Evolutionary conservation across 2,797 vertebrate species (phyloP).

Genomic region (Enteromius radiatus): DNA sequence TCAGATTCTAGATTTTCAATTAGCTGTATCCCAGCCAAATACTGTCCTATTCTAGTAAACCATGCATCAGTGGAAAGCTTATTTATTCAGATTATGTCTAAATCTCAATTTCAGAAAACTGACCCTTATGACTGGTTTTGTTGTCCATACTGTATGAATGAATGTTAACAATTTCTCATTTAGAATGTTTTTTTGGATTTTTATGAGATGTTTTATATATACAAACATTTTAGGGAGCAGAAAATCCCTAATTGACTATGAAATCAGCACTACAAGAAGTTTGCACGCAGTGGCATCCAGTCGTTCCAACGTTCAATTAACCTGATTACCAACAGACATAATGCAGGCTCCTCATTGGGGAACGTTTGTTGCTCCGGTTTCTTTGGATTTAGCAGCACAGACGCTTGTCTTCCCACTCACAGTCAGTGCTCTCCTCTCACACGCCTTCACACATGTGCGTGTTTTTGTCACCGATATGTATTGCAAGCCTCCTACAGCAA

Average conservation of each 20-base stretch:
- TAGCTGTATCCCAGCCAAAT: neutral
- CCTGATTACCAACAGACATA: slow-evolving; percentile 1
- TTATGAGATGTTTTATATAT: neutral
- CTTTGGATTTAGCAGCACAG: slow-evolving; percentile 72
- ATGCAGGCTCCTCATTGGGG: neutral
- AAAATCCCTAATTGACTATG: neutral
- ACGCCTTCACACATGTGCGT: slow-evolving; percentile 37
- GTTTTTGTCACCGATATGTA: slow-evolving; percentile 45
- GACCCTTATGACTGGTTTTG: neutral
- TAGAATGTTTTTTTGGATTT: neutral
- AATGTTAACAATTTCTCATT: neutral
- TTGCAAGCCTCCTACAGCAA: slow-evolving; percentile 25
- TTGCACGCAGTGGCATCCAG: neutral
- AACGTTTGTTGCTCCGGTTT: neutral
- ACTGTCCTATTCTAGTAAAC: neutral
- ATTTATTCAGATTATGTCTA: neutral
- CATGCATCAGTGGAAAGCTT: neutral
- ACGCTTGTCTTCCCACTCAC: slow-evolving; percentile 72
- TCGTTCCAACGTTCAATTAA: neutral
- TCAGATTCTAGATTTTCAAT: neutral
- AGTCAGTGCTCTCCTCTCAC: slow-evolving; percentile 52
- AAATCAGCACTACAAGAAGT: neutral
- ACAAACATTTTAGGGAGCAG: neutral
- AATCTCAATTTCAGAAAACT: neutral
- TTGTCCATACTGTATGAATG: neutral